Percentiles rank a stretch among this genome's conserved stretches.
Evolutionary conservation across 2,797 vertebrate species (phyloP).

Genomic region (Hoplostethus atlanticus): DNA sequence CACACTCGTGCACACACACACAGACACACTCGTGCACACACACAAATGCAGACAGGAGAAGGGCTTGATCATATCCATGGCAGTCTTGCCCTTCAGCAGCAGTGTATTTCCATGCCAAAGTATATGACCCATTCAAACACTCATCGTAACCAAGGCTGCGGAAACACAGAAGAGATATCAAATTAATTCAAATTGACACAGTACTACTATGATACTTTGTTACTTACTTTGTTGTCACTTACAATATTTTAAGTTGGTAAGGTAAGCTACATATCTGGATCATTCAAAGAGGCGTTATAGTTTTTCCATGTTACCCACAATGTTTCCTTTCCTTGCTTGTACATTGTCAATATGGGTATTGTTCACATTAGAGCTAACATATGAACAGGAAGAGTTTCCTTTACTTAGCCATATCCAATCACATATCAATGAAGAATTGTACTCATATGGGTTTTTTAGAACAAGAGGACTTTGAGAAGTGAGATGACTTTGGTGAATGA

Average conservation of each 20-base stretch:
- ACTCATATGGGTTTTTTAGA: not conserved
- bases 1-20: conserved; percentile 45
- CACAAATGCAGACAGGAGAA: conserved; percentile 59
- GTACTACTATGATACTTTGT: not conserved
- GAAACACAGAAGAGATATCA: conserved; percentile 14
- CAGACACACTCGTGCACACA: conserved; percentile 41
- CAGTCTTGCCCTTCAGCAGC: conserved; percentile 76
- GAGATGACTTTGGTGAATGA: not conserved
- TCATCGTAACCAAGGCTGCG: conserved; percentile 86
- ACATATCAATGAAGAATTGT: not conserved
- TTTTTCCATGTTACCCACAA: not conserved
- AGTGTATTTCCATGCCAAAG: conserved; percentile 55
- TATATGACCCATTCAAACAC: conserved; percentile 37
- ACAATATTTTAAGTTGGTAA: not conserved
- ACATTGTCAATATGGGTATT: not conserved
- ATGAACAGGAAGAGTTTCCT: not conserved
- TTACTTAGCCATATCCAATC: not conserved
- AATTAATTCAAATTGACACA: conserved; percentile 1
- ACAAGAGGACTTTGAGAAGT: not conserved
- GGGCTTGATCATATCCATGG: conserved; percentile 63
- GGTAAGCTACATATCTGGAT: not conserved
- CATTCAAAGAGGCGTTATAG: not conserved
- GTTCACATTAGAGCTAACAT: not conserved
- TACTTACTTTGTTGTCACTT: not conserved
- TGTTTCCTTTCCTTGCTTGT: not conserved